Base-by-base conservation (phyloP, 2,113 vertebrate genomes). In the Chunga burmeisteri region DNA sequence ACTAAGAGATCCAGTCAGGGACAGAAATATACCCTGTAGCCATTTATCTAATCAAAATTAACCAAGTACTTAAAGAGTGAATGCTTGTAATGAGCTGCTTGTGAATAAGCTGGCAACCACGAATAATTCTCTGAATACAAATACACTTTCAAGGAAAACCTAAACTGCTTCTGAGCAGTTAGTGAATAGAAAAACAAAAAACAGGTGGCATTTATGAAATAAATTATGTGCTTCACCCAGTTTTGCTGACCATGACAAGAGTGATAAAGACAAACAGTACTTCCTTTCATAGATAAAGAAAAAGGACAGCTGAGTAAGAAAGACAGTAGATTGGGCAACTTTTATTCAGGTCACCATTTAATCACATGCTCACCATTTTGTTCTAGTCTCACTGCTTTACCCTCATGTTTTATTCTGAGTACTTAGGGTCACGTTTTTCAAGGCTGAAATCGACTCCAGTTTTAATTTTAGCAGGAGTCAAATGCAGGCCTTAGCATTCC, bases 11-110 rank as follows among this genome's bases (percentile, higher is more conserved):
- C 61, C 32, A 87, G 77, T 47, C 47, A 74, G 84, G 44, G 65
- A 71, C 29, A 47, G 66, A 95, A 93, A 89, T 44, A 47, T 72
- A 79, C 77, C 94, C 89, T 87, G 44, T 91, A 93, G 95, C 77
- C 81, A 87, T 97, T 96, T 96, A 59, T 89, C 94, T 97, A 93
- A 93, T 91, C 86, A 97, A 97, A 97, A 96, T 96, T 95, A 96
- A 94, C 91, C 65, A 91, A 93, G 86, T 89, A 34, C 77, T 96
- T 95, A 94, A 66, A 86, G 86, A 89, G 73, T 55, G 89, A 94
- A 71, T 0, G 0, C 65, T 94, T 81, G 94, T 97, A 95, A 96
- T 87, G 73, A 96, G 83, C 86, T 96, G 65, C 81, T 93, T 91
- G 86, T 79, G 89, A 87, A 95, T 81, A 93, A 91, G 81, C 89